A percentile compares a stretch with the other conserved stretches of the same genome.
phyloP scores from a whole-genome alignment of 2,797 vertebrate species.

The Cottoperca gobio region DNA sequence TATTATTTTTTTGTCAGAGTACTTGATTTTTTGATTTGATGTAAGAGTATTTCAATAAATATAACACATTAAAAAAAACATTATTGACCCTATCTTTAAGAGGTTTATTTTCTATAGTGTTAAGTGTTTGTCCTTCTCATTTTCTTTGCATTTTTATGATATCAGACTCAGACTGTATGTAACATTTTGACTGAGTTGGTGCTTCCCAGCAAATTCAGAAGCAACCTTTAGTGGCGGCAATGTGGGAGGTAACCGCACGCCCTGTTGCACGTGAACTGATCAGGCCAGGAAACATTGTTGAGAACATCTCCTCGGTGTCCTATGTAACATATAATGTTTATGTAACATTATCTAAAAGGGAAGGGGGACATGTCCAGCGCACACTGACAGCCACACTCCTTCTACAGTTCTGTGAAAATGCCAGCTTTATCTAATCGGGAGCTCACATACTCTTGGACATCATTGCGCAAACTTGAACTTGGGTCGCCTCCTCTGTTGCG shows the following conservation, averaged over 20 bases:
- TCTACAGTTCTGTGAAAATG: neutral
- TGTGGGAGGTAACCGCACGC: constrained; percentile 63
- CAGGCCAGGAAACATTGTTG: constrained; percentile 15
- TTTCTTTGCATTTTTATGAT: neutral
- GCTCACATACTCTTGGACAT: constrained; percentile 21
- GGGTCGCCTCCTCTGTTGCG: constrained; percentile 51
- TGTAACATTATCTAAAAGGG: neutral
- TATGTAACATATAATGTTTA: no score
- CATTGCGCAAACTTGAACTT: constrained; percentile 74
- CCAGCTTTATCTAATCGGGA: neutral
- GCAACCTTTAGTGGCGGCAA: constrained; percentile 1
- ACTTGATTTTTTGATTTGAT: no score
- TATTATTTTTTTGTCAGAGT: no score
- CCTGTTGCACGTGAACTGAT: constrained; percentile 54
- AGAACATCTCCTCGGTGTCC: constrained; percentile 52
- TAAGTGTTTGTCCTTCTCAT: neutral
- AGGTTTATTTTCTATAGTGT: no score
- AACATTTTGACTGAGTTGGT: neutral
- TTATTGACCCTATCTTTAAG: no score
- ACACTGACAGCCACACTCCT: neutral
- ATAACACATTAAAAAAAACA: no score
- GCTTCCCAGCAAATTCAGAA: neutral
- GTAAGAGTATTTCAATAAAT: no score
- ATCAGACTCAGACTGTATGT: neutral
- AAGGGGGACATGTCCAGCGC: neutral